Conservation (phyloP, 2,888 invertebrate genomes). For the Cacoxenus indagator region DNA sequence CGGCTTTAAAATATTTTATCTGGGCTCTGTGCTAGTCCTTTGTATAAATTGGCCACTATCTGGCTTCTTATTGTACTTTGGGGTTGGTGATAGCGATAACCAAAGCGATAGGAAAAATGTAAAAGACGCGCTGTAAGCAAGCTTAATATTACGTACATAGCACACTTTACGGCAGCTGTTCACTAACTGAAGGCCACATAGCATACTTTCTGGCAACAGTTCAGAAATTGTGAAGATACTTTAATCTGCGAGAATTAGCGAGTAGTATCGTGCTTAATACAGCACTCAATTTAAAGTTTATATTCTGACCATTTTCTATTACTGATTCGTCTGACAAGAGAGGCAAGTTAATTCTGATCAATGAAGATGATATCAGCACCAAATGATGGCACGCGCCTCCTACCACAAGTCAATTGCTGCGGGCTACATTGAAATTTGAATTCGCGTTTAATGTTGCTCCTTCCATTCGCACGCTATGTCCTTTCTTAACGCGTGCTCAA, state of each 20-base stretch:
- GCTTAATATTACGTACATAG: background rate
- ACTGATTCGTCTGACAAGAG: no score
- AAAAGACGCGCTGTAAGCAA: no score
- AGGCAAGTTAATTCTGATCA: constrained; percentile 61
- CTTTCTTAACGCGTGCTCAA: background rate
- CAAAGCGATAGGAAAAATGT: background rate
- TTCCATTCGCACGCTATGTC: background rate
- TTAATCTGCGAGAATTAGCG: constrained; percentile 52
- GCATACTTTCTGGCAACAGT: background rate
- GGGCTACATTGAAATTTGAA: constrained; percentile 46
- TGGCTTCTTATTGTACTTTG: background rate
- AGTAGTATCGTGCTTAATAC: constrained; percentile 1
- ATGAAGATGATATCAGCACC: constrained; percentile 57
- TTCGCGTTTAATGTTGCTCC: constrained; percentile 21
- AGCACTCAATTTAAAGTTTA: constrained; percentile 22
- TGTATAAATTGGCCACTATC: background rate
- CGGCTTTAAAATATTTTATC: constrained; percentile 3
- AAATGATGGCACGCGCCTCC: constrained; percentile 37
- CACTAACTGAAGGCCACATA: no score
- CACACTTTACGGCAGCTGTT: no score
- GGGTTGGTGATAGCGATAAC: background rate
- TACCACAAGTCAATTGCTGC: background rate
- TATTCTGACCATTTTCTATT: constrained; percentile 27
- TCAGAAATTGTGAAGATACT: constrained; percentile 36
- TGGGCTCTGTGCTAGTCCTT: background rate